Conservation (phyloP, 2,888 invertebrate genomes). For the Lissonota sp. region DNA sequence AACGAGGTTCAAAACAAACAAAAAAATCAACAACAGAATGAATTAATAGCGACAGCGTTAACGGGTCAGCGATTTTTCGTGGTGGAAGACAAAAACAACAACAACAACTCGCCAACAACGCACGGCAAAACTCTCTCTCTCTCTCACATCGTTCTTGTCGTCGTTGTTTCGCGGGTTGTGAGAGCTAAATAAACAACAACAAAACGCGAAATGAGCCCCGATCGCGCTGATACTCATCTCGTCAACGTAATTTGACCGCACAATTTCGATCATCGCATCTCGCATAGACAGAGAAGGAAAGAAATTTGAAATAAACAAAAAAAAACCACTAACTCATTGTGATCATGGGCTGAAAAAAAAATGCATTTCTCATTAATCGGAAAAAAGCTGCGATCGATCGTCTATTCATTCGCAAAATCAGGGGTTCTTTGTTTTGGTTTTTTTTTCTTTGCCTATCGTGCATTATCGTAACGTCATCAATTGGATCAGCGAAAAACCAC, state of each 20-base stretch:
- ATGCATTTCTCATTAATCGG: neutral
- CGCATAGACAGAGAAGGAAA: conserved; percentile 38
- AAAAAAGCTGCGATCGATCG: conserved; percentile 19
- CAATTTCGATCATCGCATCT: conserved; percentile 47
- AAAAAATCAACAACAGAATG: conserved; percentile 8
- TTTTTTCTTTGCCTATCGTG: neutral
- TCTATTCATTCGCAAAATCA: conserved; percentile 15
- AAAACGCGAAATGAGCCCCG: neutral
- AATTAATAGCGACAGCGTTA: conserved; percentile 24
- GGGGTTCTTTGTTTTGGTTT: neutral
- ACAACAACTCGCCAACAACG: conserved; percentile 5
- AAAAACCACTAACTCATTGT: neutral
- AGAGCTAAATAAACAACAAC: neutral
- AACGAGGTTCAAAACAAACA: conserved; percentile 21
- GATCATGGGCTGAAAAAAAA: conserved; percentile 16
- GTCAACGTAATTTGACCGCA: conserved; percentile 55
- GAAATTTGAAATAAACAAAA: conserved; percentile 12
- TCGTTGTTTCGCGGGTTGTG: neutral
- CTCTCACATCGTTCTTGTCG: conserved; percentile 2
- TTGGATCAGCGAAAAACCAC: conserved; percentile 10
- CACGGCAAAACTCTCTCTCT: neutral
- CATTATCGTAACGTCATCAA: conserved; percentile 9
- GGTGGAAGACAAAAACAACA: conserved; percentile 62
- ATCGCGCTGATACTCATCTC: conserved; percentile 56
- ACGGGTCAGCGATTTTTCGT: neutral